Base-by-base conservation (phyloP, 1,140 invertebrate species). In the Leptinotarsa defecta region DNA sequence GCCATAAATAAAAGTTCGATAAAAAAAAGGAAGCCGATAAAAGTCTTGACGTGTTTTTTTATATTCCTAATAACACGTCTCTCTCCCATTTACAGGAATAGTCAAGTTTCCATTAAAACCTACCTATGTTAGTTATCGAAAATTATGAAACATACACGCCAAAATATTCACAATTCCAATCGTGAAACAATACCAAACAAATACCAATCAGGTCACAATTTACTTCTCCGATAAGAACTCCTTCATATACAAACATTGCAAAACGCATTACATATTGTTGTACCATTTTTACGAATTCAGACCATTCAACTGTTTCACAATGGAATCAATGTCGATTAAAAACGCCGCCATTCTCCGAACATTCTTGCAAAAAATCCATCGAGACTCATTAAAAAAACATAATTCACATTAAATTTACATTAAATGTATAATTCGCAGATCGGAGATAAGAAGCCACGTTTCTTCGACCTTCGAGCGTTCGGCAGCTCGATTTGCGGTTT, bases 351-450 rank as follows among this genome's bases (percentile, higher is more conserved):
- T 57, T 57, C 52, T 17, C 52, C 52, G 52, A 57, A 57, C 52
- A 57, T 57, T 57, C 52, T 4, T 13, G 15, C 52, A 19, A 57
- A 57, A 57, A 57, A 57, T 17, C 15, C 52, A 57, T 57, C 52
- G 52, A n/a, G n/a, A 57, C 52, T 57, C 52, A 57, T 57, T 57
- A 57, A n/a, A 57, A 57, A 57, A 57, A 57, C 52, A 57, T 57
- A 57, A 57, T 57, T 57, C 52, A 17, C 52, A 57, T 57, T 57
- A 57, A 57, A 57, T 57, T 57, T 57, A 57, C 52, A 57, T 57
- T 57, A 57, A 57, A 57, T 57, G 17, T 57, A 57, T 57, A 57
- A 57, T 57, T 57, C 52, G 6, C 52, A 57, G 52, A 57, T 57
- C 13, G 13, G 15, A 57, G 52, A 57, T 57, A 57, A 57, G n/a